Percentiles rank a stretch among this genome's conserved stretches.
These are phyloP conservation scores for Solen grandis DNA, from an alignment of 1,140 invertebrate species.

Conservation along the genomic window DNA sequence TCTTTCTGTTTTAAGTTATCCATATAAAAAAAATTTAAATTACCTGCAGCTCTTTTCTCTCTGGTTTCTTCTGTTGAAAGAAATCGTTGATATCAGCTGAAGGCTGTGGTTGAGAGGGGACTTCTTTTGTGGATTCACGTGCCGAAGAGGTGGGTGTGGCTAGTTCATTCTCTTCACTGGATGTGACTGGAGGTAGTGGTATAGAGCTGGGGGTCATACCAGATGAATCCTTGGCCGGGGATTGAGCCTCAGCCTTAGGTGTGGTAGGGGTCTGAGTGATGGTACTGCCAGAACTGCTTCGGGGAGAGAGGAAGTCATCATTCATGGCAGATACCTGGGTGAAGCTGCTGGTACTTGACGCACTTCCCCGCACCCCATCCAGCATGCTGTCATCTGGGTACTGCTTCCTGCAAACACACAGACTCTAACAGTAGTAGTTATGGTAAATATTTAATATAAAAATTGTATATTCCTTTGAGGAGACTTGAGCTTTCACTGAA, in stretches of 20 bases:
- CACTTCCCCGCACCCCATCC: slow-evolving; percentile 51
- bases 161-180: slow-evolving; percentile 66
- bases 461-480: too few species aligned
- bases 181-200: slow-evolving; percentile 65
- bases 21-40: too few species aligned
- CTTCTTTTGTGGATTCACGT: slow-evolving; percentile 39
- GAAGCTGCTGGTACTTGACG: slow-evolving; percentile 77
- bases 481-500: too few species aligned
- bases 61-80: slow-evolving; percentile 36
- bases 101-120: slow-evolving; percentile 44
- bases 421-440: neutral
- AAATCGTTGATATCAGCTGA: slow-evolving; percentile 54
- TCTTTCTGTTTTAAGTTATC: too few species aligned
- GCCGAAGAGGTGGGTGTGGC: slow-evolving; percentile 64
- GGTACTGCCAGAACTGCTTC: slow-evolving; percentile 66
- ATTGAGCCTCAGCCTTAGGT: slow-evolving; percentile 19
- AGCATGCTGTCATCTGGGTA: slow-evolving; percentile 44
- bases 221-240: slow-evolving; percentile 24
- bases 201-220: slow-evolving; percentile 68
- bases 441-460: neutral
- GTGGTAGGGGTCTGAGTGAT: slow-evolving; percentile 69
- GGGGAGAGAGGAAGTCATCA: slow-evolving; percentile 71
- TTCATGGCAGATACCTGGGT: slow-evolving; percentile 78
- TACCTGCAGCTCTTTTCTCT: slow-evolving; percentile 41
- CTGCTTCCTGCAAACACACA: slow-evolving; percentile 54